Conservation (phyloP, 2,888 invertebrate genomes). For the Rhagonycha fulva region DNA sequence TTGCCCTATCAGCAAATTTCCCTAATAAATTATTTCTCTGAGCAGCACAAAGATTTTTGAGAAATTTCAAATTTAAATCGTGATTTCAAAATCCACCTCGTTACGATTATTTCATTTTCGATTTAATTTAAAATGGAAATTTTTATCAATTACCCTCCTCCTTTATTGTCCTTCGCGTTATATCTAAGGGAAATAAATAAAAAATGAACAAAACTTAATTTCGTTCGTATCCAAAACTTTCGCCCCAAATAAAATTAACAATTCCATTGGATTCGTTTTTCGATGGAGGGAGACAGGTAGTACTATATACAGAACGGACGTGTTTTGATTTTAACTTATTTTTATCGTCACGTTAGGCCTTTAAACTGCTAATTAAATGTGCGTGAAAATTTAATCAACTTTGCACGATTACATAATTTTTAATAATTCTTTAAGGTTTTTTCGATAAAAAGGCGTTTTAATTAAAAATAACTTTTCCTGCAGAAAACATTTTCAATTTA, state of each 20-base stretch:
- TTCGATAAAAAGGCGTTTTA: neutral
- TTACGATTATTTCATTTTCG: neutral
- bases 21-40: neutral
- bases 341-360: constrained; percentile 19
- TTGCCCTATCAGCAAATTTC: neutral
- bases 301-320: constrained; percentile 2
- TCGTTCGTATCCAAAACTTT: neutral
- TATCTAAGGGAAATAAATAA: neutral
- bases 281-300: neutral
- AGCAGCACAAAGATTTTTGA: neutral
- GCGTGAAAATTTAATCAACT: constrained; percentile 18
- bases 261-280: neutral
- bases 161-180: neutral
- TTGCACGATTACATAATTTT: constrained; percentile 14
- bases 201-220: neutral
- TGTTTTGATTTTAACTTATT: constrained; percentile 23
- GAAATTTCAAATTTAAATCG: neutral
- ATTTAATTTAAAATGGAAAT: constrained; percentile 1
- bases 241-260: neutral
- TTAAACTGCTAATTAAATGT: constrained; percentile 23
- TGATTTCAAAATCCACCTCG: neutral
- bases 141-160: neutral
- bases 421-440: constrained; percentile 4
- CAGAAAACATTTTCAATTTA: neutral
- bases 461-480: neutral